Base-by-base conservation (phyloP, 2,113 vertebrate species). In the Neolamprologus cancellatus region DNA sequence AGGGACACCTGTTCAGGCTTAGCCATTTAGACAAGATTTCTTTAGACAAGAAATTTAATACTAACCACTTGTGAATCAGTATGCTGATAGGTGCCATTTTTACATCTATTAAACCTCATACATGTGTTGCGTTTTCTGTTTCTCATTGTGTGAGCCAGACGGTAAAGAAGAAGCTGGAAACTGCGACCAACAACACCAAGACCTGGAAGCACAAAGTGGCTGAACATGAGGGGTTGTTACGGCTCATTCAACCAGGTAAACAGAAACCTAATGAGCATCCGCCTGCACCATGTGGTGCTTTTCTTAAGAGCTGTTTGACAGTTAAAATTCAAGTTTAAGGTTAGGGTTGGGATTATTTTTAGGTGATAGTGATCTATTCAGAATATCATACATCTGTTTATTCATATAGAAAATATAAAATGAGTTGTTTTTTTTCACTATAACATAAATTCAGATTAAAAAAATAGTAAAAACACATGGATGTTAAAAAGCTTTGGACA, bases 131-230 rank as follows among this genome's bases (percentile, higher is more conserved):
- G 1, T 86, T 64, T 34, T 64, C 6, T 87, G 14, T 86, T 50
- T 81, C 17, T 71, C 13, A 55, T 18, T 61, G 54, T 74, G 46
- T 76, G 84, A 84, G 92, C 78, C 95, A 99, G 99, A 97, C 96
- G 15, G 97, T 99, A 82, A 96, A 97, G 86, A 97, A 97, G 95
- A 99, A 98, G 94, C 94, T 99, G 85, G 97, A 98, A 94, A 94
- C 95, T 1, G 98, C 99, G 52, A 91, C 98, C 30, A 98, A 93
- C 86, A 99, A 96, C 83, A 99, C 99, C 23, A 98, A 95, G 92
- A 97, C 96, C 83, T 99, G 99, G 98, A 99, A 99, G 91, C 98
- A 99, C 94, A 99, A 98, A 94, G 98, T 99, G 92, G 97, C 97
- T 23, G 97, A 98, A 53, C 99, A 99, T 2, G 98, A 99, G 86